A percentile compares a stretch with the other conserved stretches of the same genome.
phyloP scores from a whole-genome alignment of 2,797 vertebrate species.

The Pseudochirops cupreus region DNA sequence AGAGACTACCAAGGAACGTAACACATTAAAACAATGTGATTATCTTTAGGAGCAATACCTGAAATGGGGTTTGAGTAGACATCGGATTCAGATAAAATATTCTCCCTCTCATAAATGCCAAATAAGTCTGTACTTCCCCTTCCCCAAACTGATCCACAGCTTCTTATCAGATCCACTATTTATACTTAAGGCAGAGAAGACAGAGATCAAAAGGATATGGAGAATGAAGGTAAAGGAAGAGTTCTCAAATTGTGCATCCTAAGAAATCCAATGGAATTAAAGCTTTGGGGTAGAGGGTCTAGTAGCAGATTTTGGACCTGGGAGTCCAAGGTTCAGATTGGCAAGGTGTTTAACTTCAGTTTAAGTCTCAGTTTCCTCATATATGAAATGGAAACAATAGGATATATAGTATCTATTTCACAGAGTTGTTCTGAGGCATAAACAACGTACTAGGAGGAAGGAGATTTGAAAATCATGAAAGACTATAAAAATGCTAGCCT shows the following conservation, averaged over 20 bases:
- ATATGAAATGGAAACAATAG: not conserved
- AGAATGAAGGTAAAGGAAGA: not conserved
- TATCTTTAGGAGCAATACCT: not conserved
- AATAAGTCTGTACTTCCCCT: not conserved
- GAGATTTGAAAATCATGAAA: not conserved
- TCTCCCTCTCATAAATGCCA: not conserved
- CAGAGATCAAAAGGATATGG: not conserved
- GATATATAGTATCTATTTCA: not conserved
- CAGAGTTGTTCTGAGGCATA: not conserved
- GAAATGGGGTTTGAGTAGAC: not conserved
- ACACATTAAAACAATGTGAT: not conserved
- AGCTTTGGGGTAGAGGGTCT: not conserved
- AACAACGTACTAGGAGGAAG: not conserved
- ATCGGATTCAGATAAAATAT: not conserved
- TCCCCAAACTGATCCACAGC: not conserved
- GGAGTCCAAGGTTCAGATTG: not conserved
- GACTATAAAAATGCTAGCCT: not conserved
- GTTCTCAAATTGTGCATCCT: not conserved
- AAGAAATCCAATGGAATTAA: not conserved
- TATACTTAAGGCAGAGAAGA: not conserved
- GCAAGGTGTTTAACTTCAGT: not conserved
- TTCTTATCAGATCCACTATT: not conserved
- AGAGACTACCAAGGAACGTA: not conserved
- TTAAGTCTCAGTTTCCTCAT: not conserved
- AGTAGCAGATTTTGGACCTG: not conserved